Percentiles rank a stretch among this genome's conserved stretches.
These are phyloP conservation scores for Holcopasites calliopsidis DNA, from an alignment of 1,140 invertebrate species.

Conservation along the genomic window DNA sequence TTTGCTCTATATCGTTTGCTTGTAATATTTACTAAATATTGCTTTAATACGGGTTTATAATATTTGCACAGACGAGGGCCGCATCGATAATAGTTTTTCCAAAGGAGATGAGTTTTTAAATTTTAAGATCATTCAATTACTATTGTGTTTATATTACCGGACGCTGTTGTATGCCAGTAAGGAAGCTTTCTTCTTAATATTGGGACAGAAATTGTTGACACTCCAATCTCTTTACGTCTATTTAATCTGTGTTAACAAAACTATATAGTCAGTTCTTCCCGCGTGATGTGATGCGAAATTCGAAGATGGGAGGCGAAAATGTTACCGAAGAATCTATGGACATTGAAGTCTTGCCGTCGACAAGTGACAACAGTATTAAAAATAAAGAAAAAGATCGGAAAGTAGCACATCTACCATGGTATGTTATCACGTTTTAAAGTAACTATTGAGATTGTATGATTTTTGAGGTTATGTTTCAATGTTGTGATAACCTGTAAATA, in stretches of 20 bases:
- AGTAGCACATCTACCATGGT: conserved; percentile 68
- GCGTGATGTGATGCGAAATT: conserved; percentile 17
- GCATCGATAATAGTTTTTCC: no score
- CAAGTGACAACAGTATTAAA: conserved; percentile 43
- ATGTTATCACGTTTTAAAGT: conserved; percentile 24
- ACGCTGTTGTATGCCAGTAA: neutral
- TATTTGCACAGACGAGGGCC: no score
- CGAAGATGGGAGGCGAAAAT: conserved; percentile 60
- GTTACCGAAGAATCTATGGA: conserved; percentile 62
- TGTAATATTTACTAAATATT: no score
- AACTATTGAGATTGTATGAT: neutral
- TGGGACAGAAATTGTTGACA: neutral
- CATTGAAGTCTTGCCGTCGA: conserved; percentile 64
- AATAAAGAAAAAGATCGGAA: conserved; percentile 54
- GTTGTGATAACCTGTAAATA: neutral
- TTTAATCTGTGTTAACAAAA: neutral
- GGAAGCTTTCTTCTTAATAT: neutral
- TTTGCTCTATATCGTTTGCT: no score
- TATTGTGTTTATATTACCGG: neutral
- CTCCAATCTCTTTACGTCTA: neutral
- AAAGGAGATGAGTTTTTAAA: no score
- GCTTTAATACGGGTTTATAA: no score
- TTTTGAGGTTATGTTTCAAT: conserved; percentile 8
- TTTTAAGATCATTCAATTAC: neutral
- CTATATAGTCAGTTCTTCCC: conserved; percentile 1